Conservation (phyloP, 2,888 invertebrate species). For the Ligdia adustata region DNA sequence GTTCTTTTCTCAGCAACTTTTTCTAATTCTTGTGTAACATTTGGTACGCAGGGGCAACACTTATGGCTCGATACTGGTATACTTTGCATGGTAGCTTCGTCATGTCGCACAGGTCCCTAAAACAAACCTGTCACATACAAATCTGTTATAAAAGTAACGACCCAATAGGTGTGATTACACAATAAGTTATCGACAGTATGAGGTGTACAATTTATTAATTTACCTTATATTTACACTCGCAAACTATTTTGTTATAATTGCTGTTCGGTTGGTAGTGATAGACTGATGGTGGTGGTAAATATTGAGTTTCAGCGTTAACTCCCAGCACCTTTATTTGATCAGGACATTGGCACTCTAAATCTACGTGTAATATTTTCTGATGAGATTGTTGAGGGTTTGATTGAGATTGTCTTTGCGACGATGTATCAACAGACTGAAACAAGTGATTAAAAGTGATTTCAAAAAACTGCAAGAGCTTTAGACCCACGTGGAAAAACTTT, state of each 20-base stretch:
- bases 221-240: constrained; percentile 15
- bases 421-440: constrained; percentile 1
- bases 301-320: constrained; percentile 18
- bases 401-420: background rate
- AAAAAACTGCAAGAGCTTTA: too few species aligned
- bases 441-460: background rate
- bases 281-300: background rate
- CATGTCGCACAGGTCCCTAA: constrained; percentile 4
- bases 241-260: background rate
- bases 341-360: constrained; percentile 14
- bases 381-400: too few species aligned
- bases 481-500: too few species aligned
- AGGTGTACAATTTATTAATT: background rate
- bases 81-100: constrained; percentile 13
- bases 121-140: constrained; percentile 13
- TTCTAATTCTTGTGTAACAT: constrained; percentile 3
- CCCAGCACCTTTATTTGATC: constrained; percentile 5
- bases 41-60: constrained; percentile 6
- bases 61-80: constrained; percentile 6
- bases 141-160: constrained; percentile 5
- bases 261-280: too few species aligned
- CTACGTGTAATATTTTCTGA: too few species aligned
- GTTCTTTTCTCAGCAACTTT: background rate
- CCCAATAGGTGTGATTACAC: background rate
- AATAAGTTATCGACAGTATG: background rate